Base-by-base conservation (phyloP, 2,113 vertebrate genomes). In the Scolopax mira region DNA sequence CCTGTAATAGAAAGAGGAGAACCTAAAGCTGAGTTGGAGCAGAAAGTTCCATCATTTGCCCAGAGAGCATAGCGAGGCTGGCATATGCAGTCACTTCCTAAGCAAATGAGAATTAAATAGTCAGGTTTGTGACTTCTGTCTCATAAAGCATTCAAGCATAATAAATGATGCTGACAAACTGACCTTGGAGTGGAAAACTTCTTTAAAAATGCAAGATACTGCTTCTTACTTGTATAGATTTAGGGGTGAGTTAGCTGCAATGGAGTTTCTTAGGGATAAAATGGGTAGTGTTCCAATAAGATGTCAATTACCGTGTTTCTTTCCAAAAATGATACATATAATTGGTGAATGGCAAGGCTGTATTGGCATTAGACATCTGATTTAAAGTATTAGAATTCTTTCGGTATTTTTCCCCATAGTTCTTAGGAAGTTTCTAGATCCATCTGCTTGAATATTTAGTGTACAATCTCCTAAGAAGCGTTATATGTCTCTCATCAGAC, bases 151-250 rank as follows among this genome's bases (percentile, higher is more conserved):
- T 72, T 95, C 79, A 51, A 7, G 92, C 39, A 44, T 78, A 92
- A 88, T 79, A 90, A 81, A 78, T 90, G 60, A 51, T 81, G 70
- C 82, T 88, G 94, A 80, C 58, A 90, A 81, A 77, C 60, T 49
- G 28, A 73, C 44, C 65, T 78, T 85, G 83, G 79, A 9, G 5
- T 78, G 64, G 86, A 73, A 86, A 85, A 55, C 60, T 58, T 79
- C 81, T 94, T 85, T 94, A 69, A 90, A 94, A 57, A 85, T 78
- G 78, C 24, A 78, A 85, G 83, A 73, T 94, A 60, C 39, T 88
- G 28, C 89, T 90, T 69, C 69, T 77, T 69, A 13, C 49, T 60
- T 48, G 18, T 9, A 8, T 87, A 33, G 90, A 39, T 66, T 35
- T 80, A 77, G 37, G 66, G 37, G 13, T 90, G 73, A 81, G 69